These are phyloP conservation scores for Allolobophora icterica DNA, from an alignment of 2,888 invertebrate species.

Conservation along the genomic window DNA sequence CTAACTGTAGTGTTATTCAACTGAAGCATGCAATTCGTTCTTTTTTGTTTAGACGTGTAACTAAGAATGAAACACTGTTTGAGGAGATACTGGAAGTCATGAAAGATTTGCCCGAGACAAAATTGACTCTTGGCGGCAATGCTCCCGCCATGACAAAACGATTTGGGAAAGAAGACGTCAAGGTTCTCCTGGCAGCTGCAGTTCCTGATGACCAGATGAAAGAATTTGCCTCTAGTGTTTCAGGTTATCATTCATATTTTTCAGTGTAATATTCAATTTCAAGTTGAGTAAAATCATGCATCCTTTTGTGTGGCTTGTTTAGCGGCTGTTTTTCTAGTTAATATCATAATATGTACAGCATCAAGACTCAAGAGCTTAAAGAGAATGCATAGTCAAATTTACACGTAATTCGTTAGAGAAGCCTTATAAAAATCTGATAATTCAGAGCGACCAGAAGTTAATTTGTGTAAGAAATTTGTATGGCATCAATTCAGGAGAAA, in stretches of 20 bases:
- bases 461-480: background rate
- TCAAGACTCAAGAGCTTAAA: no score
- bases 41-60: constrained; percentile 69
- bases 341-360: no score
- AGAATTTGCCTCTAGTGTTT: constrained; percentile 4
- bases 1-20: no score
- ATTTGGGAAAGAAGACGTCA: constrained; percentile 79
- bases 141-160: constrained; percentile 83
- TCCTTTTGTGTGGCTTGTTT: background rate
- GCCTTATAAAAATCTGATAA: no score
- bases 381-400: no score
- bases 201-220: constrained; percentile 65
- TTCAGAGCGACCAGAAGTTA: no score
- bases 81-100: constrained; percentile 75
- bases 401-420: no score
- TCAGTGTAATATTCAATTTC: background rate
- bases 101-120: constrained; percentile 70
- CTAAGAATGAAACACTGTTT: constrained; percentile 76
- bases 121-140: constrained; percentile 80
- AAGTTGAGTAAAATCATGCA: background rate
- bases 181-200: constrained; percentile 77
- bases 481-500: background rate
- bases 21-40: no score
- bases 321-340: no score
- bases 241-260: background rate